Conservation (phyloP, 30 jellyfish, hydroid and myxozoan species). For the Aurelia aurita complex sp. Pacific region DNA sequence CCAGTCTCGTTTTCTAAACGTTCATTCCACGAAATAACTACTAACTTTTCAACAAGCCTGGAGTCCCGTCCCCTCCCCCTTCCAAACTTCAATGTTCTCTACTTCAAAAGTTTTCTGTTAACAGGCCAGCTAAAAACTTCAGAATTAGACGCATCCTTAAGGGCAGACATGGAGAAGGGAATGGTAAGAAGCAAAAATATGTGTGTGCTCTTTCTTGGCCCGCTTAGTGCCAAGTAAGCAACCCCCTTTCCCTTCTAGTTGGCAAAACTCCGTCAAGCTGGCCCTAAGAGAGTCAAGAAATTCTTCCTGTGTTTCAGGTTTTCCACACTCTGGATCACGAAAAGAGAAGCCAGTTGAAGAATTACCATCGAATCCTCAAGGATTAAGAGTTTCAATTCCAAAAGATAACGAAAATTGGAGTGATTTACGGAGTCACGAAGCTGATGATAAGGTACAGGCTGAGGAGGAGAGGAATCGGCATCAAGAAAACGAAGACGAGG, state of each 20-base stretch:
- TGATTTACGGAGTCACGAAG: background rate
- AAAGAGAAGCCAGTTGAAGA: background rate
- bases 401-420: conserved; percentile 3
- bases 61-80: no score
- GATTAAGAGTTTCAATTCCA: background rate
- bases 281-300: background rate
- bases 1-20: no score
- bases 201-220: no score
- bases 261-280: background rate
- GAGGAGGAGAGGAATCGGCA: conserved; percentile 6
- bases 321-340: conserved; percentile 19
- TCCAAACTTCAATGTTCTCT: no score
- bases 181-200: no score
- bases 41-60: no score
- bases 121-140: no score
- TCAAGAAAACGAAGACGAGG: conserved; percentile 48
- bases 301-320: conserved; percentile 1
- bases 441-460: background rate
- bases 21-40: no score
- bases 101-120: no score
- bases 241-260: background rate
- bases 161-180: no score
- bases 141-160: no score
- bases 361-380: background rate
- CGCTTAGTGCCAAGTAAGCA: no score